Base-by-base conservation (phyloP, 2,113 vertebrate species). In the Chelonoidis abingdonii region DNA sequence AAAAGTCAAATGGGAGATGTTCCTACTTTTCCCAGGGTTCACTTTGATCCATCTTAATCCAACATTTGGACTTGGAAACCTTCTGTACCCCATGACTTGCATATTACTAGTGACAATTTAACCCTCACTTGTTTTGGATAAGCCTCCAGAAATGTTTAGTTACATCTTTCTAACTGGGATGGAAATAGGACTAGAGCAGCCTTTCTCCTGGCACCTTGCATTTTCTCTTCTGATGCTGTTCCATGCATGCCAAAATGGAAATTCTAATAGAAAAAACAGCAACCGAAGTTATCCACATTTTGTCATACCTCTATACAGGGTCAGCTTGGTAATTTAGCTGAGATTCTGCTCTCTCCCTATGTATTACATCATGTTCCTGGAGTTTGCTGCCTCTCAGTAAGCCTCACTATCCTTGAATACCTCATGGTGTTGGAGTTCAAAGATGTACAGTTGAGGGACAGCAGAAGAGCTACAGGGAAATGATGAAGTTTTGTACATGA, bases 71-170 rank as follows among this genome's bases (percentile, higher is more conserved):
- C 79, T 95, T 6, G 50, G 87, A 84, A 93, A 2, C 57, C 50
- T 3, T 84, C 85, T 53, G 35, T 88, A 24, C 62, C 93, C 75
- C 83, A 12, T 4, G n/a, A 88, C 88, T 94, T 96, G 89, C 86
- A 86, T 79, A 13, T 89, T 76, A 92, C 84, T 47, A 90, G 80
- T 89, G 83, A 13, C 89, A 62, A 89, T 57, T 75, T 87, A 96
- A 88, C 78, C 14, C 79, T n/a, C 82, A 53, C 81, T 44, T 44
- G 75, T 44, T 78, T 78, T 44, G 41, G 25, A 78, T 78, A 41
- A 78, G 41, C 11, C 6, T 5, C 25, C 44, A 78, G 41, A 78
- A 78, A 47, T 27, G 12, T 29, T 95, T 93, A 57, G 1, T 13
- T 87, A 38, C 24, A 10, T 84, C 11, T 89, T 90, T 75, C 90